Conservation (phyloP, 92 coral and sea anemone species). For the Bergia sp. region DNA sequence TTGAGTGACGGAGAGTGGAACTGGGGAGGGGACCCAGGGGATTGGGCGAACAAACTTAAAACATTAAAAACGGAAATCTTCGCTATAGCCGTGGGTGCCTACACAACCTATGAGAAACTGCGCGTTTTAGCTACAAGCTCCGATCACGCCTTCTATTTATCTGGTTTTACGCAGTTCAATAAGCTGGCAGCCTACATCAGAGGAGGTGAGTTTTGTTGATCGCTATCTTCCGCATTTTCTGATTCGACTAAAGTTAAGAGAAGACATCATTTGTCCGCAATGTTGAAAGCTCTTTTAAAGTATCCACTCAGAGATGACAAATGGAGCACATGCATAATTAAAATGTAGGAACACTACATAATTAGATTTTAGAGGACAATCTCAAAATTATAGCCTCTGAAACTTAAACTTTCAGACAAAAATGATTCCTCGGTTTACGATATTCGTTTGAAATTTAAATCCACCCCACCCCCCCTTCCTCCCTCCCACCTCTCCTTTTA, state of each 20-base stretch:
- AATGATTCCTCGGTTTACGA: too few relatives aligned
- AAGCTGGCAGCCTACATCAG: constrained; percentile 77
- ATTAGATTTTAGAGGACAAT: too few relatives aligned
- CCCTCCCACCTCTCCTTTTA: too few relatives aligned
- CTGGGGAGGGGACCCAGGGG: constrained; percentile 47
- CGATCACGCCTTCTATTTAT: constrained; percentile 66
- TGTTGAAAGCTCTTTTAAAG: neutral
- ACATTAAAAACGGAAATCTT: constrained; percentile 54
- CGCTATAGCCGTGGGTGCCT: constrained; percentile 71
- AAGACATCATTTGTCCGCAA: too few relatives aligned
- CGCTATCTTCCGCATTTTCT: neutral
- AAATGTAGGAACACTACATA: too few relatives aligned
- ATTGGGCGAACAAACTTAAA: constrained; percentile 48
- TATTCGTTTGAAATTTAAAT: too few relatives aligned
- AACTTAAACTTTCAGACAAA: too few relatives aligned
- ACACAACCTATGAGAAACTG: constrained; percentile 38
- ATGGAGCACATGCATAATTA: too few relatives aligned
- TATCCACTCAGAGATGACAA: too few relatives aligned
- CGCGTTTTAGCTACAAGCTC: constrained; percentile 16
- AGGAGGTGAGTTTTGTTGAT: constrained; percentile 66
- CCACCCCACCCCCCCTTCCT: too few relatives aligned
- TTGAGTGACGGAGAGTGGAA: constrained; percentile 84
- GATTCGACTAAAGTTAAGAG: neutral
- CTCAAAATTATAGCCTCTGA: too few relatives aligned
- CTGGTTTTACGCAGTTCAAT: constrained; percentile 60